Percentiles rank a stretch among this genome's conserved stretches.
Evolutionary conservation across 2,797 vertebrate species (phyloP).

Genomic region (Crocidura indochinensis): DNA sequence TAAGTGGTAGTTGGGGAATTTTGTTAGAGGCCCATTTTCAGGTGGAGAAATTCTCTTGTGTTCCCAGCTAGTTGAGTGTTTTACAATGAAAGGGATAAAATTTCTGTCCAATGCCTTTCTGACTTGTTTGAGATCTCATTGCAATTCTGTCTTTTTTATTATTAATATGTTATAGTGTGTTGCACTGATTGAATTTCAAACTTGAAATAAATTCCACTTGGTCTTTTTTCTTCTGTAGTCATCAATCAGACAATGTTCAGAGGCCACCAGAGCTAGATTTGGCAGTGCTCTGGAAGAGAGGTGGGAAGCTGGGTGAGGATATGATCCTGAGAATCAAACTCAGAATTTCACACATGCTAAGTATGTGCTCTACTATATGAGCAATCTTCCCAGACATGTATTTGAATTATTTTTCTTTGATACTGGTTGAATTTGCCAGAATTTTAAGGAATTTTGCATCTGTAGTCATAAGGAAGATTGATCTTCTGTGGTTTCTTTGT

Average conservation of each 20-base stretch:
- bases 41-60: slow-evolving; percentile 1
- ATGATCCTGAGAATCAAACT: too few relatives aligned
- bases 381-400: too few relatives aligned
- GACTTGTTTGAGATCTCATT: neutral
- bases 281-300: too few relatives aligned
- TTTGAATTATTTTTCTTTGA: too few relatives aligned
- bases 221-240: too few relatives aligned
- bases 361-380: too few relatives aligned
- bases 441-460: too few relatives aligned
- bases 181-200: neutral
- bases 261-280: too few relatives aligned
- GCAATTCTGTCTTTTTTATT: neutral
- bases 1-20: neutral
- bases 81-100: slow-evolving; percentile 1
- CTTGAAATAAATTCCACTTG: neutral
- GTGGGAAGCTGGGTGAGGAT: too few relatives aligned
- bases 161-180: neutral
- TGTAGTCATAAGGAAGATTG: too few relatives aligned
- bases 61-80: slow-evolving; percentile 16
- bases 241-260: too few relatives aligned
- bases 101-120: slow-evolving; percentile 6
- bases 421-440: neutral
- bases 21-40: neutral
- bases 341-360: too few relatives aligned
- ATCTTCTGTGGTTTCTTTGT: neutral